Evolutionary conservation across 2,888 invertebrate species (phyloP).

Genomic region (Chirona hameri): DNA sequence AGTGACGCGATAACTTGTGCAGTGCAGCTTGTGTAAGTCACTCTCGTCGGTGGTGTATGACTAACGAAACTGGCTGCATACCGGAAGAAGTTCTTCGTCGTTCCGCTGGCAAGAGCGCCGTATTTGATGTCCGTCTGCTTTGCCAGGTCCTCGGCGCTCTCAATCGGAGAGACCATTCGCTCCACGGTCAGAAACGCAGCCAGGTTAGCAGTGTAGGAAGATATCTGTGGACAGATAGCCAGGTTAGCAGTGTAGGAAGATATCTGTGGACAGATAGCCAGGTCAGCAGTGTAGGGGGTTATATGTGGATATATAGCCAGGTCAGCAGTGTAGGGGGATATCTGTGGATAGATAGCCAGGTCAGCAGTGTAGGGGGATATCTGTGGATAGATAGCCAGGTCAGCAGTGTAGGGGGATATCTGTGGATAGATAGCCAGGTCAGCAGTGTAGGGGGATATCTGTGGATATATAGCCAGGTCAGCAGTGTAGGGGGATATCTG

Average conservation of each 20-base stretch:
- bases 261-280: constrained; percentile 56
- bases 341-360: constrained; percentile 45
- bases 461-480: not conserved
- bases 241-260: constrained; percentile 91
- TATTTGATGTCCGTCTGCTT: constrained; percentile 97
- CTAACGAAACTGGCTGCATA: not conserved
- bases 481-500: too few species aligned
- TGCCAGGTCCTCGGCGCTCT: constrained; percentile 91
- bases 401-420: too few species aligned
- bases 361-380: too few species aligned
- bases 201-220: constrained; percentile 88
- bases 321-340: constrained; percentile 90
- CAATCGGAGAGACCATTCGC: constrained; percentile 85
- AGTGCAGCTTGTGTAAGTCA: too few species aligned
- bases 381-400: too few species aligned
- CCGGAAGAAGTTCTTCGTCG: constrained; percentile 90
- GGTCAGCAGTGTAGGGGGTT: constrained; percentile 87
- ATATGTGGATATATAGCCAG: constrained; percentile 57
- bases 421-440: too few species aligned
- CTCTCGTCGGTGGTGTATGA: too few species aligned
- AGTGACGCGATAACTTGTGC: too few species aligned
- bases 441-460: constrained; percentile 79
- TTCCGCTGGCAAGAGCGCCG: constrained; percentile 87
- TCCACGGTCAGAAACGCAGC: constrained; percentile 89
- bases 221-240: constrained; percentile 55